These are phyloP conservation scores for Oncorhynchus keta DNA, from an alignment of 2,113 vertebrate species.

Conservation along the genomic window DNA sequence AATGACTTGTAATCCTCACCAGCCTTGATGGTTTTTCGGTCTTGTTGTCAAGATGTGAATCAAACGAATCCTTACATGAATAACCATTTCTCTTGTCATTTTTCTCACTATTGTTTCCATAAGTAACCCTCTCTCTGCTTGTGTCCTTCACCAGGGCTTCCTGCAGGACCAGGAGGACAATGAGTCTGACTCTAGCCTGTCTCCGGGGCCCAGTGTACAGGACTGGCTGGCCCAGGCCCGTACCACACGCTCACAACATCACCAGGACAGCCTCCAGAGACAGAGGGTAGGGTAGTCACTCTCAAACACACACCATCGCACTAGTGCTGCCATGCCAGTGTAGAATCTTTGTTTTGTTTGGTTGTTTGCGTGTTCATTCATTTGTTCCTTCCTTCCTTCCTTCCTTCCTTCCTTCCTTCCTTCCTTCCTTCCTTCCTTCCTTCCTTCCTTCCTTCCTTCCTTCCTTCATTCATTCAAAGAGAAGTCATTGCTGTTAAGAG, in stretches of 20 bases:
- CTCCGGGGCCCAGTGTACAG: conserved; percentile 86
- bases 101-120: neutral
- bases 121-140: neutral
- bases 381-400: neutral
- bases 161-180: conserved; percentile 86
- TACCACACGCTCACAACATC: conserved; percentile 82
- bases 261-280: conserved; percentile 87
- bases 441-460: neutral
- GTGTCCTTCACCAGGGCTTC: conserved; percentile 68
- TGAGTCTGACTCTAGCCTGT: conserved; percentile 75
- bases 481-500: neutral
- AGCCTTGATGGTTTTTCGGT: too few species aligned
- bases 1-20: too few species aligned
- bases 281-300: conserved; percentile 78
- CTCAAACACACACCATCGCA: too few species aligned
- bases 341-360: neutral
- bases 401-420: neutral
- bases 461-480: neutral
- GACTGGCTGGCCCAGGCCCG: conserved; percentile 92
- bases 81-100: neutral
- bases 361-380: neutral
- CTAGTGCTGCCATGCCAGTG: too few species aligned
- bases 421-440: neutral
- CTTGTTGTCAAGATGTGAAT: neutral
- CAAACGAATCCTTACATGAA: neutral